These are phyloP conservation scores for Scomber japonicus DNA, from an alignment of 2,113 vertebrate genomes.

Conservation along the genomic window DNA sequence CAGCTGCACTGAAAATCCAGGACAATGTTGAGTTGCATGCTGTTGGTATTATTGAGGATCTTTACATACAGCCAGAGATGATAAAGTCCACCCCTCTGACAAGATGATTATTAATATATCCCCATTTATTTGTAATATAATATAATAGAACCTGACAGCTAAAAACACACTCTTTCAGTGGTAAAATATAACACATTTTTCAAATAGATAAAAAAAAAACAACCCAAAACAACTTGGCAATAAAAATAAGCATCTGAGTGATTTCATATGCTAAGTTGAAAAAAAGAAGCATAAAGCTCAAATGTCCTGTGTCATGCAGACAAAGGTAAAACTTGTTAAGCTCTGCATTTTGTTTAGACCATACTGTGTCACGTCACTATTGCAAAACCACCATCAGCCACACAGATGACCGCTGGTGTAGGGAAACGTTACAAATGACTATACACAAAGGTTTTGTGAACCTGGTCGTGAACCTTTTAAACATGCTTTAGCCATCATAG, in stretches of 20 bases:
- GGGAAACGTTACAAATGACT: not conserved
- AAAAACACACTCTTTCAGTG: too few relatives aligned
- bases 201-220: too few relatives aligned
- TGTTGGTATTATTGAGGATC: too few relatives aligned
- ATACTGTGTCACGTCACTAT: not conserved
- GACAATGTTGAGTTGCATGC: not conserved
- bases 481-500: not conserved
- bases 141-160: too few relatives aligned
- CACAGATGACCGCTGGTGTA: not conserved
- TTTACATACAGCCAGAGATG: too few relatives aligned
- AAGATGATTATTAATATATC: too few relatives aligned
- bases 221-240: too few relatives aligned
- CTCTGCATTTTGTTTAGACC: not conserved
- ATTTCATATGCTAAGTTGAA: not conserved
- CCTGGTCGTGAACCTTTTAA: not conserved
- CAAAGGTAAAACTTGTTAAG: not conserved
- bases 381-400: not conserved
- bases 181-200: too few relatives aligned
- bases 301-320: conserved; percentile 3
- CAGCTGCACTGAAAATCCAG: not conserved
- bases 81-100: too few relatives aligned
- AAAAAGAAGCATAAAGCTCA: not conserved
- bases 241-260: not conserved
- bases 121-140: too few relatives aligned
- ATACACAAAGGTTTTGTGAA: conserved; percentile 1